Conservation (phyloP, 2,113 vertebrate species). For the Haliaeetus leucogaster region DNA sequence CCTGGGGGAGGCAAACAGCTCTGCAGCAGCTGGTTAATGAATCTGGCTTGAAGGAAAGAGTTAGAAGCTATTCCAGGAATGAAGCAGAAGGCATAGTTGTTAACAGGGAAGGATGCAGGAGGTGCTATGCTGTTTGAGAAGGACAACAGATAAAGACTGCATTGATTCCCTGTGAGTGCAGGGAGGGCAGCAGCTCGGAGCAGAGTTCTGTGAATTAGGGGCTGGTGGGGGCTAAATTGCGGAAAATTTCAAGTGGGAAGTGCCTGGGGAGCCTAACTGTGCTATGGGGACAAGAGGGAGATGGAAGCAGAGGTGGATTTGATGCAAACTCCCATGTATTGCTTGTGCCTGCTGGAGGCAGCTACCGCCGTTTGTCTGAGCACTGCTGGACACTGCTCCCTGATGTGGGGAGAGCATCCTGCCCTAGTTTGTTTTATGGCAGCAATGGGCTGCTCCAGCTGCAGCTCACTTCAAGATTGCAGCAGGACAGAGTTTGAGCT, state of each 20-base stretch:
- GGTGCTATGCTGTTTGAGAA: background rate
- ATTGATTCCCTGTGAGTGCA: background rate
- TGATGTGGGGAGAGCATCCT: background rate
- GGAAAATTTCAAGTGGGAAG: background rate
- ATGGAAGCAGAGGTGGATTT: background rate
- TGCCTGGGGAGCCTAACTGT: background rate
- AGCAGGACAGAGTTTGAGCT: background rate
- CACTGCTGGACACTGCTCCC: background rate
- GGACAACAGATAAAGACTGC: background rate
- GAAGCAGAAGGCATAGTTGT: slow-evolving; percentile 38
- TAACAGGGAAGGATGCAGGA: slow-evolving; percentile 25
- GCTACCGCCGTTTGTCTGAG: background rate
- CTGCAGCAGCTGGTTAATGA: slow-evolving; percentile 66
- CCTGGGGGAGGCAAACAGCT: slow-evolving; percentile 60
- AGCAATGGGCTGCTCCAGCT: background rate
- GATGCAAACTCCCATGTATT: background rate
- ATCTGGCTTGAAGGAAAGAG: slow-evolving; percentile 53
- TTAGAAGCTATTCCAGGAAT: slow-evolving; percentile 54
- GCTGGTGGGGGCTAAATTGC: background rate
- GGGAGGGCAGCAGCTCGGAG: background rate
- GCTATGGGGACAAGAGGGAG: background rate
- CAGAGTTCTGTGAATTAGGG: background rate
- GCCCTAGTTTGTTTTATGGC: background rate
- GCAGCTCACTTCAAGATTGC: background rate
- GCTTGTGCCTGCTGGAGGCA: background rate